Percentiles rank a stretch among this genome's conserved stretches.
These are phyloP conservation scores for Myrmecophaga tridactyla DNA, from an alignment of 2,113 vertebrate genomes.

Conservation along the genomic window DNA sequence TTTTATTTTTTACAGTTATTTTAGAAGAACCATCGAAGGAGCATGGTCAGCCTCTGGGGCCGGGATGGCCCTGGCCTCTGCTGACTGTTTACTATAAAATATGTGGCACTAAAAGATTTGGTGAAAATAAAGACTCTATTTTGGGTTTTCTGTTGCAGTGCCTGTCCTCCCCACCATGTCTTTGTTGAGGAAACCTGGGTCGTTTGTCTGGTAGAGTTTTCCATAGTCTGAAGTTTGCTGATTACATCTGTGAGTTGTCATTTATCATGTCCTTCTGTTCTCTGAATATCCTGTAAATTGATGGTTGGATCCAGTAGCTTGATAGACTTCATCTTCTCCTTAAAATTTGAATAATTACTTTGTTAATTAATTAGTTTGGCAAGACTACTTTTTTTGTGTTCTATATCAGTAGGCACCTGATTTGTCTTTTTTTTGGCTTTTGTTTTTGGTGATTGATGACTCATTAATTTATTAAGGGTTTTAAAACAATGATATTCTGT, in stretches of 20 bases:
- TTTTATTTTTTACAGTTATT: not conserved
- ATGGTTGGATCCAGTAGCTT: not conserved
- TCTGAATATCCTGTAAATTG: not conserved
- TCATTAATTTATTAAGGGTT: not conserved
- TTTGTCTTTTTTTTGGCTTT: not conserved
- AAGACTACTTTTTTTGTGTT: not conserved
- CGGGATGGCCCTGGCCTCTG: not conserved
- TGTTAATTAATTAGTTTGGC: not conserved
- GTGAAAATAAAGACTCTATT: not conserved
- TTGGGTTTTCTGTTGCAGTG: not conserved
- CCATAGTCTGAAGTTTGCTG: not conserved
- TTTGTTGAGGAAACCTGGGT: not conserved
- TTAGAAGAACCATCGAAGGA: not conserved
- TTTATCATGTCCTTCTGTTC: not conserved
- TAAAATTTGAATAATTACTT: not conserved
- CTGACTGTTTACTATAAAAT: not conserved
- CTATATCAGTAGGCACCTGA: no score
- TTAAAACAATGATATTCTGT: no score
- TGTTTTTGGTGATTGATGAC: not conserved
- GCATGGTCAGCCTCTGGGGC: not conserved
- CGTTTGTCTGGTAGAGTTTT: not conserved
- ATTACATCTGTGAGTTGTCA: not conserved
- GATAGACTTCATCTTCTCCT: not conserved
- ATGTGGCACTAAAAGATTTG: not conserved
- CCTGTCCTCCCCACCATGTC: not conserved